phyloP scores from a whole-genome alignment of 2,888 invertebrate genomes.

The Tuberolachnus salignus region DNA sequence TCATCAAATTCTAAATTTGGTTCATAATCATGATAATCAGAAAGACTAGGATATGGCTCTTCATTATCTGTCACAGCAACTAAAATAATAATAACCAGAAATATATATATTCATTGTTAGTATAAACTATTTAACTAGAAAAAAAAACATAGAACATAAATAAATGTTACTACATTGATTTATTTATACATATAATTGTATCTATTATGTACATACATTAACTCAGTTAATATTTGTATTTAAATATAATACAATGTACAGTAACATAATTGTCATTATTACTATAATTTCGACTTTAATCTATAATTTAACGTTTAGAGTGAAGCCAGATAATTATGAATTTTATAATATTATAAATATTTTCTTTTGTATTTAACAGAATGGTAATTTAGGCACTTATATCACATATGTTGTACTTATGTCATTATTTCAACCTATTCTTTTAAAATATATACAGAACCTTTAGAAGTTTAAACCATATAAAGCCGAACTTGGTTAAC shows the following conservation, averaged over 20 bases:
- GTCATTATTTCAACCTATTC: too few relatives aligned
- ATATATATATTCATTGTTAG: background rate
- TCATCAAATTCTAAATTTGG: conserved; percentile 96
- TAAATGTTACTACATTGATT: background rate
- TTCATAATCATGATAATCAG: conserved; percentile 91
- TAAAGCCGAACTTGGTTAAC: too few relatives aligned
- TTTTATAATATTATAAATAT: too few relatives aligned
- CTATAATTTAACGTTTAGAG: too few relatives aligned
- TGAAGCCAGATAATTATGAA: too few relatives aligned
- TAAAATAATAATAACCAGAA: conserved; percentile 27
- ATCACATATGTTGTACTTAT: too few relatives aligned
- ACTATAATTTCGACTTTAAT: too few relatives aligned
- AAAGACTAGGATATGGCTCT: conserved; percentile 84
- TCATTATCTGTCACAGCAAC: conserved; percentile 63
- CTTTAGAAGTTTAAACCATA: too few relatives aligned
- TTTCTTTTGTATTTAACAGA: too few relatives aligned
- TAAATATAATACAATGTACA: background rate
- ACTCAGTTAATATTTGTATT: background rate
- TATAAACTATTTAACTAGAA: background rate
- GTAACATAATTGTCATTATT: too few relatives aligned
- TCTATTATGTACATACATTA: background rate
- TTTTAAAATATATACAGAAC: too few relatives aligned
- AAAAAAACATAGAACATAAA: background rate
- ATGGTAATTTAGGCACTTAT: too few relatives aligned
- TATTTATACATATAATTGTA: background rate